These are phyloP conservation scores for Halcyon smyrnensis DNA, from an alignment of 2,797 vertebrate genomes.

Conservation along the genomic window DNA sequence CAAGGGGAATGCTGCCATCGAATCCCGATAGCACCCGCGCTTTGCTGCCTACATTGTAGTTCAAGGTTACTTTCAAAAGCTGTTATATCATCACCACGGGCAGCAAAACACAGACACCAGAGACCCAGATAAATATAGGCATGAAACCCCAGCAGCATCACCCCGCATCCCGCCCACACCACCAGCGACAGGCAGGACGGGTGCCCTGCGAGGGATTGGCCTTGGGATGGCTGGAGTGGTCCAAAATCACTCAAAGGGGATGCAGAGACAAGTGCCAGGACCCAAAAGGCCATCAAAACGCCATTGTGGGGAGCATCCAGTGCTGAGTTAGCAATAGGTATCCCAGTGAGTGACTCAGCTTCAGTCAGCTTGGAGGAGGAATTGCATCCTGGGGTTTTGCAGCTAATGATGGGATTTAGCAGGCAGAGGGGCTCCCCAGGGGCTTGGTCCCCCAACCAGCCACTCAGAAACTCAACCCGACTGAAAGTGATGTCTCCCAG, in stretches of 20 bases:
- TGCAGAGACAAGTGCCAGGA: background rate
- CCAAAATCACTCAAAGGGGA: background rate
- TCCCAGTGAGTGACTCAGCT: background rate
- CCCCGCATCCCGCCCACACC: background rate
- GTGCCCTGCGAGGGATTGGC: background rate
- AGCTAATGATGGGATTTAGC: background rate
- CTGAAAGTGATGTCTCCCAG: background rate
- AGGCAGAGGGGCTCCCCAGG: accelerated
- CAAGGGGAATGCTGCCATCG: background rate
- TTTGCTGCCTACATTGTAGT: accelerated
- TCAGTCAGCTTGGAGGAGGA: background rate
- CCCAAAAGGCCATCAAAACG: accelerated
- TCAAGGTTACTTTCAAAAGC: conserved; percentile 49
- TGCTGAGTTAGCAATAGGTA: background rate
- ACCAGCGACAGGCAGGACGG: background rate
- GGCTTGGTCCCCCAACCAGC: background rate
- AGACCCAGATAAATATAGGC: background rate
- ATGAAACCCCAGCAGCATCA: background rate
- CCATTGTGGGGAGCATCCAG: background rate
- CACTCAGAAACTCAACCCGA: background rate
- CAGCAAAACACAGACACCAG: background rate
- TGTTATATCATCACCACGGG: background rate
- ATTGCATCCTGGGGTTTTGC: accelerated
- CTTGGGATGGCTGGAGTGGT: accelerated
- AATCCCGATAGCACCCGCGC: background rate